These are phyloP conservation scores for Stratiomys singularior DNA, from an alignment of 2,888 invertebrate genomes.

Conservation along the genomic window DNA sequence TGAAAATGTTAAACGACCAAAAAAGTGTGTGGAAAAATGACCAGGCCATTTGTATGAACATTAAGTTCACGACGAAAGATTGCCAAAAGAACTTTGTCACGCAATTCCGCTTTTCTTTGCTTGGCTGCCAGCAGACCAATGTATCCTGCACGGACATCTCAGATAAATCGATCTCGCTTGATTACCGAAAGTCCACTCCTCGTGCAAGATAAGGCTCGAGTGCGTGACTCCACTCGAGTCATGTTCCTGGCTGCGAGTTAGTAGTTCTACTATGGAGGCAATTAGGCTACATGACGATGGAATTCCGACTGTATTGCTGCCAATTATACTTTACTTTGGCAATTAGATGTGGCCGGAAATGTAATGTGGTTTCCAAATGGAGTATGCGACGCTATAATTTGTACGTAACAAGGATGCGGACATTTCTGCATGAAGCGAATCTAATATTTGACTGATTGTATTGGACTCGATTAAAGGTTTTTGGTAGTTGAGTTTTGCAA, in stretches of 20 bases:
- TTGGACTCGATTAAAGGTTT: not conserved
- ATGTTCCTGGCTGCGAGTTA: not conserved
- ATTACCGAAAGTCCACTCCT: not conserved
- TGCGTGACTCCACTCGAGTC: not conserved
- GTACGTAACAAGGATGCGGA: not conserved
- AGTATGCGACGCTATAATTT: not conserved
- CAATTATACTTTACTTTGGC: constrained; percentile 17
- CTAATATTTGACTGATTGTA: not conserved
- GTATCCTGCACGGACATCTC: not conserved
- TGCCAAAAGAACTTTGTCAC: constrained; percentile 1
- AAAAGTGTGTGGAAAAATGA: not conserved
- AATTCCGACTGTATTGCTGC: constrained; percentile 6
- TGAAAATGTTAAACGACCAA: not conserved
- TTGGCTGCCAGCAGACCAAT: not conserved
- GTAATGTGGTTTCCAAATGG: not conserved
- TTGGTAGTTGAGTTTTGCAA: no score
- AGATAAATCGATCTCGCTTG: constrained; percentile 20
- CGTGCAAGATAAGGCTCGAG: not conserved
- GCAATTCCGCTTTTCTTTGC: not conserved
- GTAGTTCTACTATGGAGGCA: not conserved
- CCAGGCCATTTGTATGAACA: not conserved
- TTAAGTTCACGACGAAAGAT: not conserved
- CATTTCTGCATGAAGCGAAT: not conserved
- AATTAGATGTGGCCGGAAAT: not conserved
- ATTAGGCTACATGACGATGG: constrained; percentile 11